phyloP scores from a whole-genome alignment of 2,797 vertebrate species.

The Masticophis lateralis region DNA sequence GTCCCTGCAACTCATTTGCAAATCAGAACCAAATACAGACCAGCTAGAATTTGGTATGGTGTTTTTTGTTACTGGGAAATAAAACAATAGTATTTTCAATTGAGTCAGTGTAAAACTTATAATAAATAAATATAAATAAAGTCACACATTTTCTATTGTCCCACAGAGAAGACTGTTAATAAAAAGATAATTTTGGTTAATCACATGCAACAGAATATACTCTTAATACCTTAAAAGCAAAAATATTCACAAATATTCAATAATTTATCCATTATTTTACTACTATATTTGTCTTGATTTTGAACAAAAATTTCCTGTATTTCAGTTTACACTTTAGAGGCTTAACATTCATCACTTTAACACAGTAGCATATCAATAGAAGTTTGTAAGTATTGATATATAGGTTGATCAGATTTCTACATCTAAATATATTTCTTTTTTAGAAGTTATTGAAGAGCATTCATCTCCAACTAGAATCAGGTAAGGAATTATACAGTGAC shows the following conservation, averaged over 20 bases:
- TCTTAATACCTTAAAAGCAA: neutral
- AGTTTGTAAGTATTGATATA: neutral
- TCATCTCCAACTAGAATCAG: conserved; percentile 71
- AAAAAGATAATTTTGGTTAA: conserved; percentile 22
- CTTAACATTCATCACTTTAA: neutral
- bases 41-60: conserved; percentile 72
- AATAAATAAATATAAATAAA: neutral
- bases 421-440: conserved; percentile 50
- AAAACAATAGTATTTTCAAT: neutral
- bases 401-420: neutral
- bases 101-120: neutral
- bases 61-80: neutral
- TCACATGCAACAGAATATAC: neutral
- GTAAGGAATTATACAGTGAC: conserved; percentile 50
- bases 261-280: neutral
- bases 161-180: neutral
- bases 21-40: conserved; percentile 86
- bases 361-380: neutral
- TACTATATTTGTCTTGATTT: neutral
- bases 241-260: neutral
- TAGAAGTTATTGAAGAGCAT: conserved; percentile 72
- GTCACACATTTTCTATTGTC: conserved; percentile 14
- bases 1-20: conserved; percentile 82
- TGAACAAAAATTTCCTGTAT: neutral
- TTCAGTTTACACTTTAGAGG: neutral